Conservation (phyloP, 2,888 invertebrate species). For the Ormyrus rosae region DNA sequence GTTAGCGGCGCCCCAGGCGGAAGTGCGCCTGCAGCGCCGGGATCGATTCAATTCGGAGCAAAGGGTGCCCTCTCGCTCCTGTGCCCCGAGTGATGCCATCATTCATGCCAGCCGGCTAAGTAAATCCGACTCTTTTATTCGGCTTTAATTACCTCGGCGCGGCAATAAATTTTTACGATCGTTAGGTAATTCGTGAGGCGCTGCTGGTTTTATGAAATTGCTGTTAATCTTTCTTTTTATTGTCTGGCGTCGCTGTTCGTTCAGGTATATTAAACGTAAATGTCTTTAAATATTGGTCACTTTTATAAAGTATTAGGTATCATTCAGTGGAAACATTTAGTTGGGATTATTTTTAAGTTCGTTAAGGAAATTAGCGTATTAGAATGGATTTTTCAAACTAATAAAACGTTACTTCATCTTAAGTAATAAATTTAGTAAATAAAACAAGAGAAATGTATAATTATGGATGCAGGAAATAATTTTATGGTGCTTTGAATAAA, state of each 20-base stretch:
- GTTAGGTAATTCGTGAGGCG: neutral
- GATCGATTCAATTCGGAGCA: constrained; percentile 46
- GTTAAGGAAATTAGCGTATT: too few species aligned
- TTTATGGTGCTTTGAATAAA: too few species aligned
- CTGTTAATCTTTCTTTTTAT: too few species aligned
- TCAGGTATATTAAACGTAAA: neutral
- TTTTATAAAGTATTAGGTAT: neutral
- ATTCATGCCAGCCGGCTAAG: constrained; percentile 27
- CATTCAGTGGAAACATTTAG: too few species aligned
- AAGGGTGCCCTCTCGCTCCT: constrained; percentile 21
- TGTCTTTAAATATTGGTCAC: neutral
- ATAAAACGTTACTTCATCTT: too few species aligned
- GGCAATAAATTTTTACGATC: constrained; percentile 18
- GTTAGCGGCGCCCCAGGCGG: constrained; percentile 48
- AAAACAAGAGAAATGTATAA: too few species aligned
- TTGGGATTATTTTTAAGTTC: too few species aligned
- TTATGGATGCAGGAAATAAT: too few species aligned
- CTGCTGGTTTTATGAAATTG: neutral
- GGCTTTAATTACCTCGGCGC: constrained; percentile 18
- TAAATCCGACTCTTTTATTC: constrained; percentile 25
- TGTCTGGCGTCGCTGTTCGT: neutral
- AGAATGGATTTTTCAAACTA: too few species aligned
- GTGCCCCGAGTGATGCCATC: constrained; percentile 12
- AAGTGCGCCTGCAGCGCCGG: constrained; percentile 13
- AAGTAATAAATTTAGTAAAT: too few species aligned